Percentiles rank a stretch among this genome's conserved stretches.
phyloP scores from a whole-genome alignment of 2,797 vertebrate genomes.

The Gymnoscopelus microlampas region DNA sequence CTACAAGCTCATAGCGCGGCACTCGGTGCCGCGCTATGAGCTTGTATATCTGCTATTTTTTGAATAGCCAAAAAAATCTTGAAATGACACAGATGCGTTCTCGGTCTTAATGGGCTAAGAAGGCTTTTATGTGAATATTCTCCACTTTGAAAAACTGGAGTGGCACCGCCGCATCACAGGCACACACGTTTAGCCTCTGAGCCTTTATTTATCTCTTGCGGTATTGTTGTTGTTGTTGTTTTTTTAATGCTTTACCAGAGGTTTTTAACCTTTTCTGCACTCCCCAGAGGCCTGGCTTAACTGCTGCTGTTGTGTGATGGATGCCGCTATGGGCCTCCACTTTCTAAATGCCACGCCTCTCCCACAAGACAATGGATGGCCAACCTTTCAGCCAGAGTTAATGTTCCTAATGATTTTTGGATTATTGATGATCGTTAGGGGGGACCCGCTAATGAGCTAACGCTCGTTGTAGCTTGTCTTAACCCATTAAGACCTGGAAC shows the following conservation, averaged over 20 bases:
- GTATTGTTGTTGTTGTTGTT: not conserved
- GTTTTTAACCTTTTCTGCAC: conserved; percentile 66
- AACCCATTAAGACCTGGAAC: too few relatives aligned
- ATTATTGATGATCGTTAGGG: conserved; percentile 71
- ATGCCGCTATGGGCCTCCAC: conserved; percentile 56
- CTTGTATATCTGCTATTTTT: too few relatives aligned
- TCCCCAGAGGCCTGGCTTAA: conserved; percentile 50
- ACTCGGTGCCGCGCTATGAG: too few relatives aligned
- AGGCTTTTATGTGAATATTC: too few relatives aligned
- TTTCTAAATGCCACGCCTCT: conserved; percentile 69
- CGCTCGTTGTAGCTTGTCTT: conserved; percentile 39
- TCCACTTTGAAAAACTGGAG: too few relatives aligned
- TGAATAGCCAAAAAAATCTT: too few relatives aligned
- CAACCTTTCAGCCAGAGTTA: conserved; percentile 68
- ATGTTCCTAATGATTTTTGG: conserved; percentile 69
- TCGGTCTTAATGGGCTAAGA: too few relatives aligned
- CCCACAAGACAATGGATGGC: conserved; percentile 51
- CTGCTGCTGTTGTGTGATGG: conserved; percentile 49
- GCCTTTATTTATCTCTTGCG: conserved; percentile 15
- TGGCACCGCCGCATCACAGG: not conserved
- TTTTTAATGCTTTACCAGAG: conserved; percentile 33
- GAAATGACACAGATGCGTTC: too few relatives aligned
- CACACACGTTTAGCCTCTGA: conserved; percentile 12
- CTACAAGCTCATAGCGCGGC: too few relatives aligned
- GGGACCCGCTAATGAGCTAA: conserved; percentile 63